Evolutionary conservation across 2,888 invertebrate species (phyloP).

Genomic region (Ichneumoninae sp.): DNA sequence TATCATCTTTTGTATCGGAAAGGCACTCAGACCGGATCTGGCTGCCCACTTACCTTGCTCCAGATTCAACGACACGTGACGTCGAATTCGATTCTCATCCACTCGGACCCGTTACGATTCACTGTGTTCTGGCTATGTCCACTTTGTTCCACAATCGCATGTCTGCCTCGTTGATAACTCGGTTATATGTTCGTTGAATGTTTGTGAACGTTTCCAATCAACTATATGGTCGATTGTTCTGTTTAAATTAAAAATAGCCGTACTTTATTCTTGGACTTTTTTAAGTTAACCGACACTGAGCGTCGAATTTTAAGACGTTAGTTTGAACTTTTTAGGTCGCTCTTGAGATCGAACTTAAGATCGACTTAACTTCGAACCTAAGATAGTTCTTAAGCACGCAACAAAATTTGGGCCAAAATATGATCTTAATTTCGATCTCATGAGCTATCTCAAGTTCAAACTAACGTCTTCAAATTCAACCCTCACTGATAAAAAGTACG

Average conservation of each 20-base stretch:
- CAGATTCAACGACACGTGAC: slow-evolving; percentile 21
- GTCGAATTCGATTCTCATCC: slow-evolving; percentile 32
- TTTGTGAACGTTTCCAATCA: neutral
- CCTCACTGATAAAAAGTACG: no score
- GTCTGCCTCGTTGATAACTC: neutral
- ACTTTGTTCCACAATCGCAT: neutral
- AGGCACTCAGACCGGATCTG: slow-evolving; percentile 1
- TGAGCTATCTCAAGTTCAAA: no score
- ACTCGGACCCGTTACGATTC: slow-evolving; percentile 2
- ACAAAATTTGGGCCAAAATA: no score
- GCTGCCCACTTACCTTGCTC: slow-evolving; percentile 5
- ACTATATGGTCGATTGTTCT: neutral
- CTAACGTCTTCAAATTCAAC: no score
- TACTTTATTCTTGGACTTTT: neutral
- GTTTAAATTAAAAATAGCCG: no score
- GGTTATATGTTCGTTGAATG: neutral
- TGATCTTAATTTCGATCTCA: no score
- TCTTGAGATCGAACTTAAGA: no score
- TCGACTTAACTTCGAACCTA: no score
- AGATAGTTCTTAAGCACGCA: no score
- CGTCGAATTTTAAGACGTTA: no score
- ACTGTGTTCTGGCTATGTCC: neutral
- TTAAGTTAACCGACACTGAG: no score
- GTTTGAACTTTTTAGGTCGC: no score
- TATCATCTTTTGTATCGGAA: slow-evolving; percentile 24